These are phyloP conservation scores for Silurus asotus DNA, from an alignment of 2,113 vertebrate genomes.

Conservation along the genomic window DNA sequence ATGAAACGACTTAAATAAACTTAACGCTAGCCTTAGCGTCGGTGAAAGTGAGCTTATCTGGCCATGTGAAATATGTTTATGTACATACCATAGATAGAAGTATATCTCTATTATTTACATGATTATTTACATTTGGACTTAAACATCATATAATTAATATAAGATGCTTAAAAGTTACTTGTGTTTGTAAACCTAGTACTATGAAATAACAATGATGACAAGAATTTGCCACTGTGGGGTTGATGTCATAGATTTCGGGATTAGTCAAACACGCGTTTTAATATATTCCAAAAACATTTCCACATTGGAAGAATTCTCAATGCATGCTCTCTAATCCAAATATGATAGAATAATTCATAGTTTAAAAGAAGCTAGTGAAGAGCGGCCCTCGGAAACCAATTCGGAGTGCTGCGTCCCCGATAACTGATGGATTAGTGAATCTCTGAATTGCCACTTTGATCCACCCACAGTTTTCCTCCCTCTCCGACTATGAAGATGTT, in stretches of 20 bases:
- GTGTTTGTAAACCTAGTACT: no score
- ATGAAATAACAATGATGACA: no score
- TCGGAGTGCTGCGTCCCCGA: background rate
- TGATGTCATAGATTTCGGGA: no score
- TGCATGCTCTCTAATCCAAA: background rate
- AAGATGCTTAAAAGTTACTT: no score
- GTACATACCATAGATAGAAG: background rate
- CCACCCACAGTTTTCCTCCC: background rate
- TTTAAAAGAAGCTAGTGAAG: background rate
- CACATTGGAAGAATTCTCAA: background rate
- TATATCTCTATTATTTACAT: no score
- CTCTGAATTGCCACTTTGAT: background rate
- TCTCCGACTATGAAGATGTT: conserved; percentile 56
- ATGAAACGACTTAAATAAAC: background rate
- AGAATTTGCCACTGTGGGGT: no score
- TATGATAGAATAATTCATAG: background rate
- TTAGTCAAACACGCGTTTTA: background rate
- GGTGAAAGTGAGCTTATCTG: background rate
- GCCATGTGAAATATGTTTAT: background rate
- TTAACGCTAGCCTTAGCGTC: background rate
- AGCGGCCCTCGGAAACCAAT: background rate
- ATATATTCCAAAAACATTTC: background rate
- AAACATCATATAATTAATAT: no score
- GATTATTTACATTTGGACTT: no score
- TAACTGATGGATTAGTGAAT: background rate